Evolutionary conservation across 2,113 vertebrate species (phyloP).

Genomic region (Carlito syrichta): DNA sequence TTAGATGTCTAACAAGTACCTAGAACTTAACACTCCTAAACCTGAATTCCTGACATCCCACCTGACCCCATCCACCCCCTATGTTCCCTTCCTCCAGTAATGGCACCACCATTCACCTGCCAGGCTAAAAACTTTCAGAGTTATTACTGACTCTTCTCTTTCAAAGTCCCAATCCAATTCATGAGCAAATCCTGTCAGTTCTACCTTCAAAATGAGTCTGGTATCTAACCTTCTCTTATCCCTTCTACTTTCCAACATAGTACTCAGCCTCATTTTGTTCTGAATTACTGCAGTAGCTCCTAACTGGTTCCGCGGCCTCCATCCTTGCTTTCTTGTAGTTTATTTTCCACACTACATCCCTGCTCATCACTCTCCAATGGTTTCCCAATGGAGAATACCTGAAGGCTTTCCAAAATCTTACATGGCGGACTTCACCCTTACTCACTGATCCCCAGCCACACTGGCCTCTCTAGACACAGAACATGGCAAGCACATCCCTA

Average conservation of each 20-base stretch:
- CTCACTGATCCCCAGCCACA: not conserved
- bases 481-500: not conserved
- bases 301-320: not conserved
- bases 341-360: not conserved
- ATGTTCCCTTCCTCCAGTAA: not conserved
- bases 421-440: not conserved
- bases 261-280: not conserved
- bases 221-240: not conserved
- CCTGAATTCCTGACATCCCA: not conserved
- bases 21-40: not conserved
- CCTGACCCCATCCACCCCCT: not conserved
- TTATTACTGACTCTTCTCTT: not conserved
- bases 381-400: not conserved
- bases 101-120: not conserved
- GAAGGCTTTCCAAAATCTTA: not conserved
- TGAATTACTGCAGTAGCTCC: not conserved
- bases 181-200: not conserved
- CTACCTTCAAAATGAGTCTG: not conserved
- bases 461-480: not conserved
- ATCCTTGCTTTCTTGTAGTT: not conserved
- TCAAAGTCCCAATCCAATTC: constrained; percentile 19
- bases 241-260: not conserved
- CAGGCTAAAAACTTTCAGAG: not conserved
- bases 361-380: not conserved
- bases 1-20: not conserved